These are phyloP conservation scores for Himalopsyche phryganea DNA, from an alignment of 1,140 invertebrate species.

Conservation along the genomic window DNA sequence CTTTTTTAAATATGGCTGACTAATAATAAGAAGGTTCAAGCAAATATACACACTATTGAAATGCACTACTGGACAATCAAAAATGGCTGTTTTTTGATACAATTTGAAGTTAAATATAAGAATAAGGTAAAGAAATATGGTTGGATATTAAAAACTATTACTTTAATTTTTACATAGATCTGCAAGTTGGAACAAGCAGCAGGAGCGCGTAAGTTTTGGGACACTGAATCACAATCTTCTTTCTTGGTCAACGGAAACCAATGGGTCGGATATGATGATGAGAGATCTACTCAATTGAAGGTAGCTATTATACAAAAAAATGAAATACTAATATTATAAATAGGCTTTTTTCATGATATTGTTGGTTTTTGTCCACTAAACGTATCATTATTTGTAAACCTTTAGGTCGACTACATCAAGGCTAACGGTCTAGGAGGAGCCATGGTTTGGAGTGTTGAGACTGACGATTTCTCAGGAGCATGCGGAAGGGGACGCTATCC, in stretches of 20 bases:
- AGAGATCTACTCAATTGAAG: slow-evolving; percentile 49
- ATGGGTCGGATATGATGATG: slow-evolving; percentile 69
- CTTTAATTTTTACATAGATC: too few species aligned
- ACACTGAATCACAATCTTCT: slow-evolving; percentile 44
- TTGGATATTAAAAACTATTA: too few species aligned
- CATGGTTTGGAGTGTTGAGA: slow-evolving; percentile 63
- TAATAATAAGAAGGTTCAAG: too few species aligned
- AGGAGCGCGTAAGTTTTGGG: background rate
- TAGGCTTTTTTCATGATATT: background rate
- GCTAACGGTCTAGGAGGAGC: slow-evolving; percentile 52
- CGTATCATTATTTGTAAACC: too few species aligned
- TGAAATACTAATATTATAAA: background rate
- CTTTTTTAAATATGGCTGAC: too few species aligned
- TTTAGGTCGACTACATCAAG: slow-evolving; percentile 33
- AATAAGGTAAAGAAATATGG: too few species aligned
- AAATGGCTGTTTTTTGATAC: too few species aligned
- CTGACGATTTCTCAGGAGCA: slow-evolving; percentile 53
- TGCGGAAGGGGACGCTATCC: slow-evolving; percentile 46
- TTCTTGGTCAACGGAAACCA: slow-evolving; percentile 58
- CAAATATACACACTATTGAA: too few species aligned
- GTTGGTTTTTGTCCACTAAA: background rate
- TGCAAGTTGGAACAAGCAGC: slow-evolving; percentile 12
- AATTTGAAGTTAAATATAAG: too few species aligned
- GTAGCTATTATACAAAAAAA: slow-evolving; percentile 17
- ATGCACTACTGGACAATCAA: too few species aligned